Base-by-base conservation (phyloP, 2,888 invertebrate genomes). In the Sinhomidia bicolor region DNA sequence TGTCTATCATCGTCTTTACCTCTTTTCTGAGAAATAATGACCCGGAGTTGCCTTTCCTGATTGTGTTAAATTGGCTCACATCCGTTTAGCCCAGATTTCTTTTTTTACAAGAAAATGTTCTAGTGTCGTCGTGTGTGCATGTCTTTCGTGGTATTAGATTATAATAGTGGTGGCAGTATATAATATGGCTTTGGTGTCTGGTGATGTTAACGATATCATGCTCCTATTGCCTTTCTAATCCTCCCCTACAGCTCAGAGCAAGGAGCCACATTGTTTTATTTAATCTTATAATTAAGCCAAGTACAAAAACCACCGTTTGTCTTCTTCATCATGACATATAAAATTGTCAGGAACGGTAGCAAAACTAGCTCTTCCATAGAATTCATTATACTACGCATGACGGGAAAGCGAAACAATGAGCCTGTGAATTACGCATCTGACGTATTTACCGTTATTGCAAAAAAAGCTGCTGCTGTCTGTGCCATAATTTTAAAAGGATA, bases 11-110 rank as follows among this genome's bases (percentile, higher is more conserved):
- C 32, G 85, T 85, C 89, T 79, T 82, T 85, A 57, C 82, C 85
- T 83, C 79, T 78, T 89, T 83, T 89, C 89, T 89, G 36, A 85
- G 86, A 89, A 89, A 86, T 89, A 86, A 89, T 89, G 85, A 89
- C 85, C 89, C 89, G 89, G 89, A 89, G 89, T 89, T 89, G 89
- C 86, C 89, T 89, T 89, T 89, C 89, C 89, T 89, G 89, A 86
- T 85, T 89, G 89, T 79, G 74, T 74, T 89, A 86, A 89, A 89
- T 89, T 89, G 86, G 89, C 86, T 86, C 86, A 89, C 86, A 89
- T 89, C 89, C 89, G 89, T 89, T 89, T 89, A 89, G 89, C 89
- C 89, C 83, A 89, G 89, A 89, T 89, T 89, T 89, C 89, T 89
- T 89, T 79, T 76, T 36, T 60, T 60, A 65, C 78, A 82, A 85